Conservation (phyloP, 2,797 vertebrate species). For the Acropternis orthonyx region DNA sequence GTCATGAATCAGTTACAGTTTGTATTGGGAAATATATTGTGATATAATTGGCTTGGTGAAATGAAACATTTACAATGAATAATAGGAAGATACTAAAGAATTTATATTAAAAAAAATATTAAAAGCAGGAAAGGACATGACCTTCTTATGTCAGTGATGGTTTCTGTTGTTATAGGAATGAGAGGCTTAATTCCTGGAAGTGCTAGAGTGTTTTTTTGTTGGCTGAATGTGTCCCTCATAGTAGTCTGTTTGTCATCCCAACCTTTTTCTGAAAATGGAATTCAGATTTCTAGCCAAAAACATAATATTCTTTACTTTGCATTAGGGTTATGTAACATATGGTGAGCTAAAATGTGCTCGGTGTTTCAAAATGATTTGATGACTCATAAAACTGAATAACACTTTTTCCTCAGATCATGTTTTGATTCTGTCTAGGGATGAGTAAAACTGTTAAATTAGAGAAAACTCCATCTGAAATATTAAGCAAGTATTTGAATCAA, state of each 20-base stretch:
- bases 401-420: conserved; percentile 48
- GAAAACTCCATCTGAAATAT: conserved; percentile 11
- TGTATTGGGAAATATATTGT: neutral
- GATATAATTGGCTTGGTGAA: conserved; percentile 1
- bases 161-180: conserved; percentile 45
- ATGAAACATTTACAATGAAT: neutral
- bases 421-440: conserved; percentile 62
- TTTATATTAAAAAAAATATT: neutral
- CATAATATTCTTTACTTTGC: conserved; percentile 54
- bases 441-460: conserved; percentile 56
- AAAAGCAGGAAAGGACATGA: conserved; percentile 18
- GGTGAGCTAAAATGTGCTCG: conserved; percentile 30
- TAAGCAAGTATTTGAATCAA: conserved; percentile 37
- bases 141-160: conserved; percentile 8
- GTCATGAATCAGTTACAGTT: neutral
- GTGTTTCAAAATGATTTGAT: conserved; percentile 64
- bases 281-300: conserved; percentile 70
- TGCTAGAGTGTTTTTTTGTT: conserved; percentile 49
- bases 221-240: conserved; percentile 50
- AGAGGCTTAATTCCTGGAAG: conserved; percentile 66
- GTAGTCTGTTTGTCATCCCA: conserved; percentile 74
- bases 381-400: conserved; percentile 62
- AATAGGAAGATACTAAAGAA: conserved; percentile 2
- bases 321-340: conserved; percentile 70
- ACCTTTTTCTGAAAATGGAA: conserved; percentile 65